phyloP scores from a whole-genome alignment of 2,113 vertebrate genomes.

The Chaenogobius annularis region DNA sequence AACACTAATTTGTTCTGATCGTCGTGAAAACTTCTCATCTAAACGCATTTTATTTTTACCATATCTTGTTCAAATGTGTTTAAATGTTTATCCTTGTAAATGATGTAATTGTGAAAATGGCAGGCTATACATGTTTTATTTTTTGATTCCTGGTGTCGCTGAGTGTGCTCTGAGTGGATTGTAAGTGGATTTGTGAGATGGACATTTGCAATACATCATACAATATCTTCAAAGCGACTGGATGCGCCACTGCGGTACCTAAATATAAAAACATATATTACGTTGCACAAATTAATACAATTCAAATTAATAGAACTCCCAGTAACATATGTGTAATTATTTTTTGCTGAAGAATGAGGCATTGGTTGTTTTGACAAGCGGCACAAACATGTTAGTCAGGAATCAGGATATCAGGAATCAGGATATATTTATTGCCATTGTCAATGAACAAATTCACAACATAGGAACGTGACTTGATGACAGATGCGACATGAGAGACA shows the following conservation, averaged over 20 bases:
- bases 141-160: constrained; percentile 3
- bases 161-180: constrained; percentile 11
- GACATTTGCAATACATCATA: neutral
- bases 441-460: too few relatives aligned
- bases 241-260: neutral
- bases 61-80: neutral
- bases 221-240: neutral
- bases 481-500: too few relatives aligned
- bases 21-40: neutral
- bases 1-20: neutral
- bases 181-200: constrained; percentile 8
- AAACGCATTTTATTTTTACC: neutral
- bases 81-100: constrained; percentile 3
- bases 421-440: too few relatives aligned
- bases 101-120: neutral
- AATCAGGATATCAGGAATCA: too few relatives aligned
- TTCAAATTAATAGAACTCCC: neutral
- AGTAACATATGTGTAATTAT: constrained; percentile 42
- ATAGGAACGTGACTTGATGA: too few relatives aligned
- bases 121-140: neutral
- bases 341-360: constrained; percentile 40
- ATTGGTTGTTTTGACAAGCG: constrained; percentile 38
- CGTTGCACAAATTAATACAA: constrained; percentile 3
- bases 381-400: constrained; percentile 23
- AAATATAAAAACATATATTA: neutral